A percentile compares a stretch with the other conserved stretches of the same genome.
phyloP scores from a whole-genome alignment of 2,888 invertebrate genomes.

The Trichogramma evanescens region DNA sequence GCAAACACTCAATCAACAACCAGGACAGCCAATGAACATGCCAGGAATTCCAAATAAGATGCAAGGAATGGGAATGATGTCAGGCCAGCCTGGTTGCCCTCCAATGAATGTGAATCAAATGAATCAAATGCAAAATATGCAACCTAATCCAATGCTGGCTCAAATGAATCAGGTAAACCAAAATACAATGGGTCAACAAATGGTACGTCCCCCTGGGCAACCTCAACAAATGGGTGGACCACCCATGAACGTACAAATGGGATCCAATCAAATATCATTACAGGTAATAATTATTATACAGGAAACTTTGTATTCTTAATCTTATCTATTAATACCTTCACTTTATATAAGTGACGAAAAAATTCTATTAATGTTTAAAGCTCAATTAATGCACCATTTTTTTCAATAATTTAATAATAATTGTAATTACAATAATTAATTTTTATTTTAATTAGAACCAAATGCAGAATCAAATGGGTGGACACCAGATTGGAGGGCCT shows the following conservation, averaged over 20 bases:
- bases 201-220: conserved; percentile 39
- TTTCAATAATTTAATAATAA: too few species aligned
- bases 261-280: conserved; percentile 40
- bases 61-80: conserved; percentile 47
- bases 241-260: conserved; percentile 37
- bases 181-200: conserved; percentile 42
- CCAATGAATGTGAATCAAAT: conserved; percentile 46
- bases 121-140: conserved; percentile 50
- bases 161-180: conserved; percentile 46
- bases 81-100: conserved; percentile 45
- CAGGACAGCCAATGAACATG: conserved; percentile 55
- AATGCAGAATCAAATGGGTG: conserved; percentile 39
- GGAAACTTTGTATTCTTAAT: neutral
- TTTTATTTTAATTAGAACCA: conserved; percentile 31
- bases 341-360: too few species aligned
- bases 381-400: too few species aligned
- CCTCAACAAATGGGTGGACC: conserved; percentile 34
- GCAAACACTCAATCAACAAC: conserved; percentile 68
- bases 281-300: conserved; percentile 28
- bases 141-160: conserved; percentile 48
- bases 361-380: too few species aligned
- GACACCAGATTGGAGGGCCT: conserved; percentile 43
- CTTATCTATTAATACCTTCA: neutral
- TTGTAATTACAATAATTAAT: neutral
- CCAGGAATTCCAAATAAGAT: conserved; percentile 56